Conservation (phyloP, 2,797 vertebrate genomes). For the Carapus acus region DNA sequence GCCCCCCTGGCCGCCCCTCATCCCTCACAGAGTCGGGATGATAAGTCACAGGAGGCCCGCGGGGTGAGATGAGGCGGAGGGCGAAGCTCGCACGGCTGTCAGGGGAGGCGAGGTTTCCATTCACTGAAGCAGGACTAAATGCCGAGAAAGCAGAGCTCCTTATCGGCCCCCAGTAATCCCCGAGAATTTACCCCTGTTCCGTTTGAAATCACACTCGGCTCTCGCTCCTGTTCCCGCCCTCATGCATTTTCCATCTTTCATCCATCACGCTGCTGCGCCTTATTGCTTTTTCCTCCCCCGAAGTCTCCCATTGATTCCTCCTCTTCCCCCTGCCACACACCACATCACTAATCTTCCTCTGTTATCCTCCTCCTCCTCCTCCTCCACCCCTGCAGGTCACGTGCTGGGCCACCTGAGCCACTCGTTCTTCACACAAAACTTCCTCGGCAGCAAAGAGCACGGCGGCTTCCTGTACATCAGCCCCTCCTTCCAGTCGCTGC, state of each 20-base stretch:
- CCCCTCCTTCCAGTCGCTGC: conserved; percentile 91
- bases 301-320: not conserved
- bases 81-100: not conserved
- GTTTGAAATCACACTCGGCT: too few species aligned
- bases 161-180: conserved; percentile 7
- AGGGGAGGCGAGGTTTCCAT: conserved; percentile 1
- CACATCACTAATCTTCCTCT: conserved; percentile 3
- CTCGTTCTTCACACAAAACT: conserved; percentile 96
- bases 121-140: conserved; percentile 6
- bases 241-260: not conserved
- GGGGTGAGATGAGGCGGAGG: conserved; percentile 22
- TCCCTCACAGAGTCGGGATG: conserved; percentile 6
- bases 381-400: conserved; percentile 71
- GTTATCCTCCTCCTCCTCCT: not conserved
- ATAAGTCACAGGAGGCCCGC: conserved; percentile 27
- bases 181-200: too few species aligned
- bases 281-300: conserved; percentile 1
- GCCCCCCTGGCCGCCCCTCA: too few species aligned
- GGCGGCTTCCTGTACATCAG: conserved; percentile 94
- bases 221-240: too few species aligned
- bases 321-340: not conserved
- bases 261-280: not conserved
- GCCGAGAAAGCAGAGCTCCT: not conserved
- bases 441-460: conserved; percentile 95
- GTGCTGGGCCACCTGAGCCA: conserved; percentile 92